Evolutionary conservation across 2,113 vertebrate species (phyloP).

Genomic region (Uria lomvia): DNA sequence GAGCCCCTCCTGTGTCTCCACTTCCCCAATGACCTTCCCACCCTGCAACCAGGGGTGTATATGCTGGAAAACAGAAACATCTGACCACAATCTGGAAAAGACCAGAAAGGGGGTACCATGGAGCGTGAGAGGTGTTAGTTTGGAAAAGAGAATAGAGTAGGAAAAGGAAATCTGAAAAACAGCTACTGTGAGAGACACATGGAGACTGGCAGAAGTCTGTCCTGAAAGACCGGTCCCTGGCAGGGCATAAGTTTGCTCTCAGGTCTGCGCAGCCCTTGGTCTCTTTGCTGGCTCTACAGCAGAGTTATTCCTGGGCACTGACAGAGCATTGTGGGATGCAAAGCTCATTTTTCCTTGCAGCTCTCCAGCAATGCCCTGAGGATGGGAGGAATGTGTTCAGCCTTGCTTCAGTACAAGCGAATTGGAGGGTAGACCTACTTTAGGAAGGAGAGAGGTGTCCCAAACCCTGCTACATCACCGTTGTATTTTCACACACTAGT

Average conservation of each 20-base stretch:
- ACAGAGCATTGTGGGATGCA: not conserved
- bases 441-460: not conserved
- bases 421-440: rapidly evolving
- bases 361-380: not conserved
- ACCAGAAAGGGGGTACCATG: not conserved
- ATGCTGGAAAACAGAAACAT: not conserved
- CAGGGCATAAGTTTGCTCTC: not conserved
- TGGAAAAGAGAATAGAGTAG: not conserved
- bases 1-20: not conserved
- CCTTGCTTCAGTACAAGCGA: not conserved
- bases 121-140: not conserved
- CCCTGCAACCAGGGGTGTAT: rapidly evolving
- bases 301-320: not conserved
- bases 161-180: not conserved
- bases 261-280: not conserved
- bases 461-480: not conserved
- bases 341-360: not conserved
- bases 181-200: not conserved
- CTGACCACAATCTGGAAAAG: not conserved
- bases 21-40: not conserved
- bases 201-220: not conserved
- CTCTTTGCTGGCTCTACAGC: not conserved
- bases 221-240: rapidly evolving
- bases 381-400: not conserved
- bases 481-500: not conserved